phyloP scores from a whole-genome alignment of 2,888 invertebrate genomes.

The Papilio protenor region DNA sequence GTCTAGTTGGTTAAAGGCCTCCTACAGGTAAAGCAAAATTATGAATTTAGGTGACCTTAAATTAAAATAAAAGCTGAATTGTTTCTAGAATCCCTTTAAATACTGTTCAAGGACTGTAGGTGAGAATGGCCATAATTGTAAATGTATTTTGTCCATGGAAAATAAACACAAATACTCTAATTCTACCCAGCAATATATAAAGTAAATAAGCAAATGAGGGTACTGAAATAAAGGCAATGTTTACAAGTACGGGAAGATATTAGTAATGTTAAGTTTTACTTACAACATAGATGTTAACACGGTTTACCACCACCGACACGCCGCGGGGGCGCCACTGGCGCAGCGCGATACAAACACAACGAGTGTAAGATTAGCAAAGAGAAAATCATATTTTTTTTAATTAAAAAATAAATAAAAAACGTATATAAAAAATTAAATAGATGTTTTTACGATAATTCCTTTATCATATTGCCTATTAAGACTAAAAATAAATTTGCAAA shows the following conservation, averaged over 20 bases:
- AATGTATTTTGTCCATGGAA: background rate
- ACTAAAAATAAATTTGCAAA: background rate
- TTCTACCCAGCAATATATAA: constrained; percentile 22
- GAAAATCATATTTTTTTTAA: constrained; percentile 16
- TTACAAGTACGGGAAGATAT: constrained; percentile 42
- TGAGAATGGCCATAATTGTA: too few species aligned
- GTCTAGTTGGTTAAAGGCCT: too few species aligned
- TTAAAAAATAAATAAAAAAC: background rate
- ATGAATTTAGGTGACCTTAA: too few species aligned
- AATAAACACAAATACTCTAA: background rate
- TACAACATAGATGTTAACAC: constrained; percentile 77
- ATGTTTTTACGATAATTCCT: background rate
- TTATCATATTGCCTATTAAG: background rate
- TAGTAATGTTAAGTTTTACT: constrained; percentile 79
- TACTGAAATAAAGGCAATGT: constrained; percentile 53
- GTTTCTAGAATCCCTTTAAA: too few species aligned
- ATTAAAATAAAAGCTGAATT: too few species aligned
- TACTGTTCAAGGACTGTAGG: too few species aligned
- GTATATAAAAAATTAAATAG: background rate
- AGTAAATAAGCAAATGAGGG: constrained; percentile 44
- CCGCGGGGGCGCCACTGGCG: constrained; percentile 62
- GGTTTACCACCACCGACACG: constrained; percentile 76
- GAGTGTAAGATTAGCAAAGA: constrained; percentile 61
- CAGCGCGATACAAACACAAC: constrained; percentile 42
- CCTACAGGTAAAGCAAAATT: too few species aligned